These are phyloP conservation scores for Ophiothrix spiculata DNA, from an alignment of 35 echinoderm and acorn worm genomes.

Conservation along the genomic window DNA sequence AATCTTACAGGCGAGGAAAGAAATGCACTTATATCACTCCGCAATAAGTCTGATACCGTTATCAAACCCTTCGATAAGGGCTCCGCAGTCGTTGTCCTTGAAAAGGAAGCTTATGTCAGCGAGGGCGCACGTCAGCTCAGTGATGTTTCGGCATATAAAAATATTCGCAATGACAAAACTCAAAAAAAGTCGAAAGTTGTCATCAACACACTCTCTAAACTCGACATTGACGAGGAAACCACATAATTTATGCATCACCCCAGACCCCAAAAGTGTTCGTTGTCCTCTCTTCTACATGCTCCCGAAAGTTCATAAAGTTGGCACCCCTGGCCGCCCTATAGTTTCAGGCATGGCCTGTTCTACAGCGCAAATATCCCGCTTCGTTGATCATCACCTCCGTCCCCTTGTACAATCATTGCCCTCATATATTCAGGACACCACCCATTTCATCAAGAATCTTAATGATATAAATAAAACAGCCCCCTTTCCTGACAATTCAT, in stretches of 20 bases:
- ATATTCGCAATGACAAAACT: not conserved
- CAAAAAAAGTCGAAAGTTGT: not conserved
- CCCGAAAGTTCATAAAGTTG: conserved; percentile 23
- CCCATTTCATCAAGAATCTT: conserved; percentile 20
- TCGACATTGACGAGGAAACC: not conserved
- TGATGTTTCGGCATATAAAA: not conserved
- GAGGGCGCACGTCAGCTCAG: not conserved
- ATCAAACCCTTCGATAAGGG: conserved; percentile 22
- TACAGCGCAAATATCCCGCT: conserved; percentile 19
- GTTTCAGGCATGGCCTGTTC: conserved; percentile 12
- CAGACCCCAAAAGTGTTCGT: not conserved
- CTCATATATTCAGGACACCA: conserved; percentile 29
- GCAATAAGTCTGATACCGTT: not conserved
- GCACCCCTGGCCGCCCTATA: conserved; percentile 2
- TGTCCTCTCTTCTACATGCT: conserved; percentile 18
- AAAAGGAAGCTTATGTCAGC: not conserved
- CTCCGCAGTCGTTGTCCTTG: not conserved
- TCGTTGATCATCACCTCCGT: conserved; percentile 30
- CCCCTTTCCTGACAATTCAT: not conserved
- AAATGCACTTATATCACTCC: not conserved
- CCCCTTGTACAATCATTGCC: conserved; percentile 17
- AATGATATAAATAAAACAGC: not conserved
- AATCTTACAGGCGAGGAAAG: not conserved
- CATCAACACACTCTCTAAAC: not conserved
- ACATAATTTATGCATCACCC: not conserved